Evolutionary conservation across 2,113 vertebrate species (phyloP).

Genomic region (Benitochromis conjunctus): DNA sequence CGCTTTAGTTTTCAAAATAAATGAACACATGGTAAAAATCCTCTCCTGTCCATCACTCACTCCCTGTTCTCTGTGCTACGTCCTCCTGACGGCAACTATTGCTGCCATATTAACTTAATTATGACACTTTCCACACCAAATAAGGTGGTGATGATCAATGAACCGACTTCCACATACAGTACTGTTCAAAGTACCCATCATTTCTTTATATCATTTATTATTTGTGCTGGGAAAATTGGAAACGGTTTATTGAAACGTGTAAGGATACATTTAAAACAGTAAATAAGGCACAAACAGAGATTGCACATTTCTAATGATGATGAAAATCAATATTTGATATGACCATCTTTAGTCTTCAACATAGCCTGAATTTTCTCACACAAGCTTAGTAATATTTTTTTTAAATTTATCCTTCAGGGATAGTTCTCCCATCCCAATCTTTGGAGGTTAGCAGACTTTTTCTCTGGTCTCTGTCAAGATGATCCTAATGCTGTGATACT

Average conservation of each 20-base stretch:
- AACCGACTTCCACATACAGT: background rate
- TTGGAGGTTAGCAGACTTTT: background rate
- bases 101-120: fast-evolving
- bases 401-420: background rate
- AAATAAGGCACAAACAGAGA: background rate
- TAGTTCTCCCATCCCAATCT: background rate
- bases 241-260: background rate
- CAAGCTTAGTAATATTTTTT: background rate
- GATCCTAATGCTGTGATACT: background rate
- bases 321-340: background rate
- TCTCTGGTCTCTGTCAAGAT: background rate
- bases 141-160: background rate
- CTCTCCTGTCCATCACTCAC: too few relatives aligned
- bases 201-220: background rate
- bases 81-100: background rate
- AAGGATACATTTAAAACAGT: background rate
- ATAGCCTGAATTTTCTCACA: background rate
- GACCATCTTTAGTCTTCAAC: too few relatives aligned
- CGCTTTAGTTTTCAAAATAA: fast-evolving
- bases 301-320: background rate
- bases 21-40: background rate
- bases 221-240: background rate
- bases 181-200: background rate
- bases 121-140: background rate
- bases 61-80: background rate